Conservation (phyloP, 2,113 vertebrate species). For the Neolamprologus sp. region DNA sequence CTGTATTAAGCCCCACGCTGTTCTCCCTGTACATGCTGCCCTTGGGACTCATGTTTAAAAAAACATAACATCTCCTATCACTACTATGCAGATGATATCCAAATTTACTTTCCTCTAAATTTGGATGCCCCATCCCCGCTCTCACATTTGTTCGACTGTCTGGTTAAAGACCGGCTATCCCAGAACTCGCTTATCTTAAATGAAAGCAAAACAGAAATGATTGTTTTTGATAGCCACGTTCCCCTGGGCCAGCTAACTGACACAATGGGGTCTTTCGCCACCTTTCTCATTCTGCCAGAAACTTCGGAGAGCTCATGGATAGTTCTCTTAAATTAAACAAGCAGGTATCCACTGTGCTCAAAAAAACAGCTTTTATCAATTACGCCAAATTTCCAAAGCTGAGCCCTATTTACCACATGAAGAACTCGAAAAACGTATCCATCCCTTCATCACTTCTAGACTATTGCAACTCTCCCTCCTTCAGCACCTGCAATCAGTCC, state of each 20-base stretch:
- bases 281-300: background rate
- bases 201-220: background rate
- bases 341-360: rapidly evolving
- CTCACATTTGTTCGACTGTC: rapidly evolving
- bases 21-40: background rate
- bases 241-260: rapidly evolving
- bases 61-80: background rate
- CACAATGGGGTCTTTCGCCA: rapidly evolving
- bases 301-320: rapidly evolving
- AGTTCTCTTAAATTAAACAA: background rate
- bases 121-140: rapidly evolving
- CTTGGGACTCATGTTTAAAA: rapidly evolving
- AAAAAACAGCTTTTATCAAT: background rate
- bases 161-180: background rate
- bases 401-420: rapidly evolving
- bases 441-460: rapidly evolving
- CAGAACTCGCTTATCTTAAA: background rate
- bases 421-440: rapidly evolving
- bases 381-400: background rate
- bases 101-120: background rate
- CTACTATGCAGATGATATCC: background rate
- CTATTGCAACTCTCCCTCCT: background rate
- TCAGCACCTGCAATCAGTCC: rapidly evolving
- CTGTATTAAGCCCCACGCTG: rapidly evolving
- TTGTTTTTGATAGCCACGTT: background rate